Evolutionary conservation across 2,888 invertebrate species (phyloP), one percentile per base, ranked within the genome.

Genomic region (Myopa tessellatipennis): DNA sequence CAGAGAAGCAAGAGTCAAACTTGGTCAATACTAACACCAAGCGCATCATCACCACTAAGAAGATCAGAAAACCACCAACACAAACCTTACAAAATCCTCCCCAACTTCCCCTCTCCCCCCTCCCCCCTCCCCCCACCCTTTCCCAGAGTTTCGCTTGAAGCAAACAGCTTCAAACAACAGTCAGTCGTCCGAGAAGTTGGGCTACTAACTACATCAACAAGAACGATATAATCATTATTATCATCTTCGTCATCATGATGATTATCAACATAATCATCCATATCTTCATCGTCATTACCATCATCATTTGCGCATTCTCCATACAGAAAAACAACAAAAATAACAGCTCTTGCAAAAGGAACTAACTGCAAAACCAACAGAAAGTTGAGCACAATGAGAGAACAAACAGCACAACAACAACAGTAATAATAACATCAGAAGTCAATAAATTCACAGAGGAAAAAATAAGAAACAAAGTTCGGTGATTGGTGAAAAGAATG

Each of bases 261-360:
- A 58, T 58, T n/a, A 58, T 58, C 58, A 58, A n/a, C 16, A n/a
- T 10, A n/a, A 58, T 58, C 70, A 70, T 50, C 70, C 52, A 16
- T 26, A 18, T 70, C 70, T 38, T 45, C 8, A 10, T 50, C 70
- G 12, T 50, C 70, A 70, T 26, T 16, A 70, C 8, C 70, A 50
- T 18, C 70, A 50, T 10, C 70, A 18, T 55, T 45, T 8, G 3
- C 50, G 45, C 16, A 12, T 18, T 6, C 69, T 10, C 38, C 50
- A 5, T 70, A 4, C 40, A 45, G 18, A 26, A 8, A 26, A 26
- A 8, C 61, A 61, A 26, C 61, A 26, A 63, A 4, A 18, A 34
- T 12, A 26, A 16, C 36, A 34, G 34, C 26, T 26, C 1, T 26
- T n/a, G 34, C n/a, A 34, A 4, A 18, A 63, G 34, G 63, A 12